phyloP scores from a whole-genome alignment of 2,113 vertebrate genomes.

The Amphilophus citrinellus region DNA sequence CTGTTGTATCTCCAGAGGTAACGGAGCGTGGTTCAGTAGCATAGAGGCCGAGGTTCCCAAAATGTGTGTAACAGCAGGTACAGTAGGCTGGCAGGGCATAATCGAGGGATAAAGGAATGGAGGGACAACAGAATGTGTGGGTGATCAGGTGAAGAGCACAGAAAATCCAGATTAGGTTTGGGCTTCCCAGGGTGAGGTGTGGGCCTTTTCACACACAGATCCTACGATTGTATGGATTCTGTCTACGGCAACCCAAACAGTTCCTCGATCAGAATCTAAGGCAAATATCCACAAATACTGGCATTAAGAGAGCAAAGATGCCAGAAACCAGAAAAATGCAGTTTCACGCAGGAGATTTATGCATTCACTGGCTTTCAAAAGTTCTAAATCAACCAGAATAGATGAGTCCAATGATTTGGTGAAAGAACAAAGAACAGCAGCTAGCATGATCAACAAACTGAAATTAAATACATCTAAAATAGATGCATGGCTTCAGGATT shows the following conservation, averaged over 20 bases:
- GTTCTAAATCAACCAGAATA: not conserved
- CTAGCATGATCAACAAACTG: not conserved
- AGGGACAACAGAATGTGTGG: slow-evolving; percentile 3
- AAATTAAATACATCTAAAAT: not conserved
- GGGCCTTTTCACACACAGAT: not conserved
- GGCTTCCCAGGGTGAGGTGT: slow-evolving; percentile 11
- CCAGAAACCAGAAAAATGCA: not conserved
- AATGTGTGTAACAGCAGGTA: slow-evolving; percentile 20
- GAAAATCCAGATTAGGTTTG: slow-evolving; percentile 67
- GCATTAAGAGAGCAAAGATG: not conserved
- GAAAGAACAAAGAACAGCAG: not conserved
- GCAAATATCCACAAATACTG: not conserved
- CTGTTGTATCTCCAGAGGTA: not conserved
- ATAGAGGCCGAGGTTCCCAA: not conserved
- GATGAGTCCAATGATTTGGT: not conserved
- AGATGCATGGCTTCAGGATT: not conserved
- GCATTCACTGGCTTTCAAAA: not conserved
- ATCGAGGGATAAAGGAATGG: slow-evolving; percentile 26
- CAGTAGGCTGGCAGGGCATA: slow-evolving; percentile 23
- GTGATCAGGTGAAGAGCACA: slow-evolving; percentile 32
- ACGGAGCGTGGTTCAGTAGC: slow-evolving; percentile 18
- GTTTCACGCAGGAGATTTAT: not conserved
- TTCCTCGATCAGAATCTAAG: not conserved
- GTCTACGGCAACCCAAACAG: not conserved
- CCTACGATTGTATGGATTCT: not conserved